Base-by-base conservation (phyloP, 2,888 invertebrate species). In the Megastigmus dorsalis region DNA sequence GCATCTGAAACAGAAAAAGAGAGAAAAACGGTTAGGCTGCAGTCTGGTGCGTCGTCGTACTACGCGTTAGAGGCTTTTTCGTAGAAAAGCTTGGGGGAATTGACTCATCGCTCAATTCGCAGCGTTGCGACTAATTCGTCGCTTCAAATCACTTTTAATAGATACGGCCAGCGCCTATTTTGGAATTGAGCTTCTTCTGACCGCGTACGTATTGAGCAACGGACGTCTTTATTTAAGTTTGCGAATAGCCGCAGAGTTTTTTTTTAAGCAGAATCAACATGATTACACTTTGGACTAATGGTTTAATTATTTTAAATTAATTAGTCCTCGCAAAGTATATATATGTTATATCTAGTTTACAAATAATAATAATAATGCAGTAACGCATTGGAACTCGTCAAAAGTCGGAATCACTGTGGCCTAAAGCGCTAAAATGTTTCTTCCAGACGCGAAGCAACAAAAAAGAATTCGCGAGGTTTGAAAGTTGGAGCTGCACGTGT, bases 1-100 rank as follows among this genome's bases (percentile, higher is more conserved):
- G 93, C 93, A 91, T 93, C 93, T 94, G 93, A 86, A 93, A 93
- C 92, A 93, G 91, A 90, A 87, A n/a, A 86, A 87, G 87, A 88
- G 48, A 70, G 33, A 63, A 36, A 65, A 20, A 28, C 50, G 38
- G 50, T 74, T 74, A 68, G 57, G 20, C 15, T 30, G 20, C n/a
- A 13, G n/a, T 30, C 3, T 23, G 28, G 36, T 43, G 36, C 45
- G 43, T 0, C 15, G n/a, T 15, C 1, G 13, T 26, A 15, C 13
- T 26, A 9, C n/a, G 26, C 7, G 28, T 2, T 3, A 0, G 6
- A 55, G 33, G 15, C 10, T 38, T 65, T 71, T 70, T 66, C 55
- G 48, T n/a, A 23, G 54, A 71, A 71, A 71, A 71, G 55, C 69
- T 45, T 41, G 54, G 48, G 54, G 48, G 13, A 43, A 75, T 75